Evolutionary conservation across 2,888 invertebrate species (phyloP), one percentile per base, ranked within the genome.

Genomic region (Eristalinus sepulchralis): DNA sequence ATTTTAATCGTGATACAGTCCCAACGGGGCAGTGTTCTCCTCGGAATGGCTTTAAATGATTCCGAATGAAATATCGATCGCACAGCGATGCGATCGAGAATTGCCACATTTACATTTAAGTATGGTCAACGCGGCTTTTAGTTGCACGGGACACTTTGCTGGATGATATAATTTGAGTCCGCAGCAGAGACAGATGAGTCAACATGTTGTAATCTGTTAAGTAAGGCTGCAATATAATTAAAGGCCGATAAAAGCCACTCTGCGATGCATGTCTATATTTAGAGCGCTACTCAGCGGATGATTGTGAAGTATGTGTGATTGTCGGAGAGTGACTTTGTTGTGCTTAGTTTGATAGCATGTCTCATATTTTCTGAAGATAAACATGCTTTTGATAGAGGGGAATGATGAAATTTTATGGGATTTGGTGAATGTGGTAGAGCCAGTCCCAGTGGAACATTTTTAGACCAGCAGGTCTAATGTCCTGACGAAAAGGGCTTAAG

Each of bases 181-280:
- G 17, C 3, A 13, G 6, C 13, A n/a, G 47, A 5, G 17, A 0
- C 4, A 6, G 55, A 72, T 77, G 72, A 78, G 62, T 78, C 64
- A 70, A 34, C 13, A 39, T 11, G 24, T 55, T 57, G 62, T 20
- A 70, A 57, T 78, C 22, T 71, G 60, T 79, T 73, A 20, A 66
- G 17, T 20, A 39, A 59, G 70, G 17, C 63, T 73, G 55, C 34
- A 10, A 22, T 60, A 27, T 17, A 17, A 47, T 17, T 47, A 47
- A 17, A 17, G 17, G 47, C 17, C 5, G 47, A 47, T 47, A 47
- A 47, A 47, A 17, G n/a, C n/a, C 47, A 77, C 47, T 77, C 62
- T 71, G 66, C 80, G 80, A 68, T 71, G 84, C 60, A 80, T 76
- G 76, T 67, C 81, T 84, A 81, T 84, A 77, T 84, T 81, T 81